phyloP scores from a whole-genome alignment of 2,797 vertebrate genomes.

The Novumbra hubbsi region DNA sequence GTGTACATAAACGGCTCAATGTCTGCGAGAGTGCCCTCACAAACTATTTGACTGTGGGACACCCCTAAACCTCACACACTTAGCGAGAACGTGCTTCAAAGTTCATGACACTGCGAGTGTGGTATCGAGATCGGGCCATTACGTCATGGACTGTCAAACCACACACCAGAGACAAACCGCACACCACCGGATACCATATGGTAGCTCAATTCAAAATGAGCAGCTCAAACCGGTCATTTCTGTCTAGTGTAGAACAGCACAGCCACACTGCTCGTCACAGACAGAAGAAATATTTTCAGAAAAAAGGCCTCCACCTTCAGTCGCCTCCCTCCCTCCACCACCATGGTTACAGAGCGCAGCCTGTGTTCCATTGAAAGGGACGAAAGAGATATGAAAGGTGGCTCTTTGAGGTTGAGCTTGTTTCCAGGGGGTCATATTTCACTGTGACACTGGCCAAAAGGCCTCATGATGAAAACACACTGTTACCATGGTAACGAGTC shows the following conservation, averaged over 20 bases:
- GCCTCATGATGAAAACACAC: slow-evolving; percentile 63
- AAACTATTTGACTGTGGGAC: too few species aligned
- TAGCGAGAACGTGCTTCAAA: too few species aligned
- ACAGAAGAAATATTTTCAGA: background rate
- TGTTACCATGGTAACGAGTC: slow-evolving; percentile 59
- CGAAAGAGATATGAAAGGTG: slow-evolving; percentile 38
- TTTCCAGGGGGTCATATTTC: slow-evolving; percentile 57
- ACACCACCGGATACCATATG: too few species aligned
- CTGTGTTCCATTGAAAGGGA: slow-evolving; percentile 40
- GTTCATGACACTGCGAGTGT: too few species aligned
- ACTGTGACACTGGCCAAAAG: slow-evolving; percentile 48
- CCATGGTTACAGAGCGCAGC: slow-evolving; percentile 44
- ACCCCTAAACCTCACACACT: too few species aligned
- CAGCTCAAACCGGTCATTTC: background rate
- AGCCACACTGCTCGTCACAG: background rate
- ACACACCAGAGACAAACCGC: too few species aligned
- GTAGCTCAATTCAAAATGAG: too few species aligned
- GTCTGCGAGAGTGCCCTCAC: too few species aligned
- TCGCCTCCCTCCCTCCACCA: slow-evolving; percentile 6
- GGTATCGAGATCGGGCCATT: too few species aligned
- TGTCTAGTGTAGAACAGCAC: too few species aligned
- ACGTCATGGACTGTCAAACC: too few species aligned
- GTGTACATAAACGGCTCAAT: too few species aligned
- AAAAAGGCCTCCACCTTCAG: background rate
- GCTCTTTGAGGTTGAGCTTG: slow-evolving; percentile 45